Evolutionary conservation across 1,140 invertebrate genomes (phyloP).

Genomic region (Drosophila busckii): DNA sequence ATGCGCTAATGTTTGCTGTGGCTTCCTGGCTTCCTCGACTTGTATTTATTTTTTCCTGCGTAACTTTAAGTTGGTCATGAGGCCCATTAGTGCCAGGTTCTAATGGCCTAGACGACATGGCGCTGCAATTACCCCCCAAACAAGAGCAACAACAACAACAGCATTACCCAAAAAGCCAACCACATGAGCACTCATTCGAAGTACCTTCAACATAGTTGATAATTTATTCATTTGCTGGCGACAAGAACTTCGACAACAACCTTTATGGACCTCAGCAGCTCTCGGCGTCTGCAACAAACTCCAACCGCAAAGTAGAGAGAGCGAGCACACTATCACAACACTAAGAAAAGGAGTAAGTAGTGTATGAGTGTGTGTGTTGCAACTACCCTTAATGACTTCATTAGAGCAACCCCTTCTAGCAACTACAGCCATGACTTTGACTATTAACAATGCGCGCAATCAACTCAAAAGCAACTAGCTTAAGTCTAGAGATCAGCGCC

Average conservation of each 20-base stretch:
- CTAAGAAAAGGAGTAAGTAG: no score
- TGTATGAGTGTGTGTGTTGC: conserved; percentile 14
- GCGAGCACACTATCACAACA: no score
- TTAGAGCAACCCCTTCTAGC: conserved; percentile 48
- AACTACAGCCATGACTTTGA: no score
- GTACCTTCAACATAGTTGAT: conserved; percentile 65
- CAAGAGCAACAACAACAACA: no score
- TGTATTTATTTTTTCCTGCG: no score
- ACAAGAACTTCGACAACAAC: conserved; percentile 31
- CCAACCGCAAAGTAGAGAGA: conserved; percentile 51
- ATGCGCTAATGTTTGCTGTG: conserved; percentile 67
- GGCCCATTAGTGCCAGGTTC: conserved; percentile 54
- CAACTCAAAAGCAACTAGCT: conserved; percentile 35
- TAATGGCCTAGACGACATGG: conserved; percentile 71
- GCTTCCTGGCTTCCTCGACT: conserved; percentile 46
- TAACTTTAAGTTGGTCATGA: conserved; percentile 39
- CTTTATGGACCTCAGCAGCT: conserved; percentile 32
- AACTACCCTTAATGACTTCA: conserved; percentile 68
- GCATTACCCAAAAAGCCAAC: conserved; percentile 30
- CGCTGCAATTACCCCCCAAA: conserved; percentile 61
- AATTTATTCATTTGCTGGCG: conserved; percentile 69
- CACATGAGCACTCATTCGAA: conserved; percentile 38
- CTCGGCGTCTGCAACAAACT: no score
- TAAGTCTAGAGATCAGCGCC: conserved; percentile 4
- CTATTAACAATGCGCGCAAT: conserved; percentile 25